A percentile compares a stretch with the other conserved stretches of the same genome.
Evolutionary conservation across 2,888 invertebrate genomes (phyloP).

Genomic region (Xestia ashworthii): DNA sequence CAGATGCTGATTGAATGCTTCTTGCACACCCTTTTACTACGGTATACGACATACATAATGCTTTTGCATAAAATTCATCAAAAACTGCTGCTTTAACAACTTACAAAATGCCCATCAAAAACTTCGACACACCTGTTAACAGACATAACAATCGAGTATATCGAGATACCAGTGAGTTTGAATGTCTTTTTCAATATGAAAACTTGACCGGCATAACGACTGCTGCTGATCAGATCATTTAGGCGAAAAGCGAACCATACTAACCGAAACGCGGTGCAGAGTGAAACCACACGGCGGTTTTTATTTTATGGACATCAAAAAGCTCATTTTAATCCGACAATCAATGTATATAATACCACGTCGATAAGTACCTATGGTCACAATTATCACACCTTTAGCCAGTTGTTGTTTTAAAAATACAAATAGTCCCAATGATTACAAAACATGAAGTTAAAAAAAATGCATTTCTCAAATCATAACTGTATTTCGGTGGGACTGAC

Average conservation of each 20-base stretch:
- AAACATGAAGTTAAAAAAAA: neutral
- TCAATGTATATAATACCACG: neutral
- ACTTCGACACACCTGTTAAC: neutral
- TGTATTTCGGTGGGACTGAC: constrained; percentile 54
- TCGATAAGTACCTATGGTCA: neutral
- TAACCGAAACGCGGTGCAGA: neutral
- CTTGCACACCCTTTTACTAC: neutral
- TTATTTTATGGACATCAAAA: neutral
- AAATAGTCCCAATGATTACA: constrained; percentile 4
- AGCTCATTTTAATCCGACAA: neutral
- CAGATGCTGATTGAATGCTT: neutral
- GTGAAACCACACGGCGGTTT: neutral
- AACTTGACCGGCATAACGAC: neutral
- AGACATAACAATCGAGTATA: neutral
- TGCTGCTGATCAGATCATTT: neutral
- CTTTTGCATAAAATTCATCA: neutral
- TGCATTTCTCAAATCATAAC: constrained; percentile 46
- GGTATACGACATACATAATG: neutral
- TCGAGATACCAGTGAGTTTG: neutral
- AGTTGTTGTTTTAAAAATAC: neutral
- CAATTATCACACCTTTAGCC: neutral
- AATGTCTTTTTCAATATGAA: neutral
- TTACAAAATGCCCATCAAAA: neutral
- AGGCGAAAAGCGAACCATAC: neutral
- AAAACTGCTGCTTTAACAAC: neutral